phyloP scores from a whole-genome alignment of 2,888 invertebrate species.

The Lasioglossum malachurum region DNA sequence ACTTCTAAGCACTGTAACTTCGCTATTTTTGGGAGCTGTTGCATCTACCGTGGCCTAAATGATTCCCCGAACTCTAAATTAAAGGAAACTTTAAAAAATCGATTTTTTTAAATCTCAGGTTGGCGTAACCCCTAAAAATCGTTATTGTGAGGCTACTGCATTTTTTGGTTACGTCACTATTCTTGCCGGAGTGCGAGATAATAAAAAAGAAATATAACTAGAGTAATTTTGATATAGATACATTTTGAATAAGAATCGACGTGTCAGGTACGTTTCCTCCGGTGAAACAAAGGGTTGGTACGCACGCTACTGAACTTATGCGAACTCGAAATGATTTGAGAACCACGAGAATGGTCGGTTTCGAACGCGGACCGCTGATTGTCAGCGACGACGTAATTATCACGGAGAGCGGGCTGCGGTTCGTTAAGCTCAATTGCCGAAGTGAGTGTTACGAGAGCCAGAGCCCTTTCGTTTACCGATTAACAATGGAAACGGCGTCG shows the following conservation, averaged over 20 bases:
- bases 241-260: neutral
- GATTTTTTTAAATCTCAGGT: too few relatives aligned
- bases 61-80: too few relatives aligned
- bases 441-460: neutral
- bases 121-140: too few relatives aligned
- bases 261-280: neutral
- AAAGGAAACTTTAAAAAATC: too few relatives aligned
- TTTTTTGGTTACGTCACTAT: too few relatives aligned
- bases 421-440: neutral
- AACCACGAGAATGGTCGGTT: neutral
- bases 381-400: neutral
- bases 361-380: neutral
- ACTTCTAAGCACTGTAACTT: too few relatives aligned
- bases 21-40: too few relatives aligned
- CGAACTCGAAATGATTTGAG: neutral
- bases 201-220: too few relatives aligned
- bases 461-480: neutral
- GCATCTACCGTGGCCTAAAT: too few relatives aligned
- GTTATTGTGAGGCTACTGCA: too few relatives aligned
- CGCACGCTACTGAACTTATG: neutral
- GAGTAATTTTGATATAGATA: too few relatives aligned
- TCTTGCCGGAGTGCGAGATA: too few relatives aligned
- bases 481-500: neutral
- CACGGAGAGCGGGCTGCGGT: neutral
- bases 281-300: neutral